These are phyloP conservation scores for Ateles fusciceps DNA, from an alignment of 2,797 vertebrate genomes.

Conservation along the genomic window DNA sequence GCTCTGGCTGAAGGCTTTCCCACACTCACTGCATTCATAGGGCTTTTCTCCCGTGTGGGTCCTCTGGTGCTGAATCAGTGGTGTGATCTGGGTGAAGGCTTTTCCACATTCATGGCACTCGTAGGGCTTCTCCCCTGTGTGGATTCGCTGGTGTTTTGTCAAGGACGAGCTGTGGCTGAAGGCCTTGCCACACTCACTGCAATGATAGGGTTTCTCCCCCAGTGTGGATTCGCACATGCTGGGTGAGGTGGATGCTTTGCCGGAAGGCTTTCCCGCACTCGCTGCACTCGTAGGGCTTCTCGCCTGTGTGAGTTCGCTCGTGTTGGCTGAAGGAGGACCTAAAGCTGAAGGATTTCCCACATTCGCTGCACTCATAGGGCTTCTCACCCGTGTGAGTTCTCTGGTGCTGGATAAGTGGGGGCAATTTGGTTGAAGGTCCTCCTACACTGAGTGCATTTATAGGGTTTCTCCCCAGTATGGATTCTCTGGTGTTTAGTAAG, in stretches of 20 bases:
- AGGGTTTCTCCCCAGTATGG: slow-evolving; percentile 44
- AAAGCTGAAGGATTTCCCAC: slow-evolving; percentile 57
- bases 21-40: not conserved
- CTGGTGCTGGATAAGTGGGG: slow-evolving; percentile 27
- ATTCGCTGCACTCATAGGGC: not conserved
- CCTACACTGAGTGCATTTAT: not conserved
- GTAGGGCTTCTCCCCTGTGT: not conserved
- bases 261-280: slow-evolving; percentile 38
- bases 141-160: slow-evolving; percentile 31
- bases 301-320: not conserved
- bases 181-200: slow-evolving; percentile 29
- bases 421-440: slow-evolving; percentile 35
- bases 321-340: slow-evolving; percentile 52
- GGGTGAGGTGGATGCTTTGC: slow-evolving; percentile 40
- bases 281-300: slow-evolving; percentile 33
- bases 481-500: slow-evolving; percentile 47
- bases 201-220: slow-evolving; percentile 50
- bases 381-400: not conserved
- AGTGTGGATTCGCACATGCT: slow-evolving; percentile 20
- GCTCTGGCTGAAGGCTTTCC: slow-evolving; percentile 39
- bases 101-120: not conserved
- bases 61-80: slow-evolving; percentile 11
- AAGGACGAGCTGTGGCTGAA: slow-evolving; percentile 34
- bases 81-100: slow-evolving; percentile 1
- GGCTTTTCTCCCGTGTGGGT: not conserved